Conservation (phyloP, 2,888 invertebrate species). For the Lymantria monacha region DNA sequence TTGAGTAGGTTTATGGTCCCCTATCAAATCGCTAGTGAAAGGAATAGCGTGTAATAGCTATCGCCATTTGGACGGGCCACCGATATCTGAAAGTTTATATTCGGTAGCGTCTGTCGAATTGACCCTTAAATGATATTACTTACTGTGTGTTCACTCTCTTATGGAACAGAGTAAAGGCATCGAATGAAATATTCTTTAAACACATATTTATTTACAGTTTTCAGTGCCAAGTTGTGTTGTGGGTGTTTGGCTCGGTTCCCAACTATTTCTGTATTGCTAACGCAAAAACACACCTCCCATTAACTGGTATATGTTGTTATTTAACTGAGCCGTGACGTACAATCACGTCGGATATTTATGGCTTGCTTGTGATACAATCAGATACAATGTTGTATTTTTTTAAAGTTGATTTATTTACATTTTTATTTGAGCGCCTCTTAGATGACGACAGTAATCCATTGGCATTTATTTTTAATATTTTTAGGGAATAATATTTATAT, state of each 20-base stretch:
- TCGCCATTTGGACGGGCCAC: too few species aligned
- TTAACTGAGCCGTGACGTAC: constrained; percentile 2
- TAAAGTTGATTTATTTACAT: too few species aligned
- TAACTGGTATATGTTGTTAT: constrained; percentile 12
- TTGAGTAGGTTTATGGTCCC: too few species aligned
- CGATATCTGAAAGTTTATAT: too few species aligned
- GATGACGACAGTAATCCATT: too few species aligned
- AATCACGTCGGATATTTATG: neutral
- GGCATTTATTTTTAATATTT: too few species aligned
- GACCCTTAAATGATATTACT: too few species aligned
- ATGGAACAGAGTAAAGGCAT: neutral
- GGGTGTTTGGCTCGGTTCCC: constrained; percentile 23
- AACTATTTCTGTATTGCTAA: constrained; percentile 19
- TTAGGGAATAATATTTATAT: too few species aligned
- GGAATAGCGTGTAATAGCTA: too few species aligned
- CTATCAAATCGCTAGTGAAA: too few species aligned
- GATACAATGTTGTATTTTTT: constrained; percentile 19
- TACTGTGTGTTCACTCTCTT: neutral
- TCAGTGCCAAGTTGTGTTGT: constrained; percentile 6
- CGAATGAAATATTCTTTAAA: neutral
- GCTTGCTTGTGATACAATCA: neutral
- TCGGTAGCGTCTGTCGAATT: too few species aligned
- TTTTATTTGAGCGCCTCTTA: too few species aligned
- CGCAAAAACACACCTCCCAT: constrained; percentile 10
- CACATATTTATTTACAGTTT: neutral